These are phyloP conservation scores for Calliopsis andreniformis DNA, from an alignment of 1,140 invertebrate species.

Conservation along the genomic window DNA sequence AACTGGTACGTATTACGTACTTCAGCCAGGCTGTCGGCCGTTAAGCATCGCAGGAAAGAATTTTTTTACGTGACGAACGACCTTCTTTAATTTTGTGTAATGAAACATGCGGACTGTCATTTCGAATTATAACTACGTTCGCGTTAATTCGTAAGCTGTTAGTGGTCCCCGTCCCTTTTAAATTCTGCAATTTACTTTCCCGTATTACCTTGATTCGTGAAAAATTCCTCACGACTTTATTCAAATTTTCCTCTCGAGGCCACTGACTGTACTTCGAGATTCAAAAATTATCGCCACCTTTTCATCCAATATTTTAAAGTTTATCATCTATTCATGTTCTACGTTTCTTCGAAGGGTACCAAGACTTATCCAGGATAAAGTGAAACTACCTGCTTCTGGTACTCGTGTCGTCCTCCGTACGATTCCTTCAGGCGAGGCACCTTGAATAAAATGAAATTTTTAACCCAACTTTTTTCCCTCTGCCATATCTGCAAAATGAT, in stretches of 20 bases:
- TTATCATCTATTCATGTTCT: not conserved
- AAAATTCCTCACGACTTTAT: not conserved
- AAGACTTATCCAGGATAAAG: not conserved
- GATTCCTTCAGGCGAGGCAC: too few species aligned
- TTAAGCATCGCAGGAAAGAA: constrained; percentile 46
- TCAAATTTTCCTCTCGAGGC: not conserved
- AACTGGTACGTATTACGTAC: constrained; percentile 65
- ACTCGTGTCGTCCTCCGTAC: too few species aligned
- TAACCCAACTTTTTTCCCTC: constrained; percentile 33
- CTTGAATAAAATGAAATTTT: too few species aligned
- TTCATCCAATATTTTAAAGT: not conserved
- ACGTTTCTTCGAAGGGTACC: not conserved
- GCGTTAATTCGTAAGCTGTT: not conserved
- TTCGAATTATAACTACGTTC: constrained; percentile 1
- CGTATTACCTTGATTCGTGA: not conserved
- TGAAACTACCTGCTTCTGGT: too few species aligned
- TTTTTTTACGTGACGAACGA: constrained; percentile 24
- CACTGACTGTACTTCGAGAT: not conserved
- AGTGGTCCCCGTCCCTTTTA: not conserved
- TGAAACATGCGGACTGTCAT: constrained; percentile 22
- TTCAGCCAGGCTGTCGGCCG: constrained; percentile 42
- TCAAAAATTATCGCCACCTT: not conserved
- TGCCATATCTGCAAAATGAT: constrained; percentile 28
- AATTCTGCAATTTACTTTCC: too few species aligned
- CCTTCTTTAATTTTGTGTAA: constrained; percentile 38